Base-by-base conservation (phyloP, 1,140 invertebrate species). In the Eupristina koningsbergeri region DNA sequence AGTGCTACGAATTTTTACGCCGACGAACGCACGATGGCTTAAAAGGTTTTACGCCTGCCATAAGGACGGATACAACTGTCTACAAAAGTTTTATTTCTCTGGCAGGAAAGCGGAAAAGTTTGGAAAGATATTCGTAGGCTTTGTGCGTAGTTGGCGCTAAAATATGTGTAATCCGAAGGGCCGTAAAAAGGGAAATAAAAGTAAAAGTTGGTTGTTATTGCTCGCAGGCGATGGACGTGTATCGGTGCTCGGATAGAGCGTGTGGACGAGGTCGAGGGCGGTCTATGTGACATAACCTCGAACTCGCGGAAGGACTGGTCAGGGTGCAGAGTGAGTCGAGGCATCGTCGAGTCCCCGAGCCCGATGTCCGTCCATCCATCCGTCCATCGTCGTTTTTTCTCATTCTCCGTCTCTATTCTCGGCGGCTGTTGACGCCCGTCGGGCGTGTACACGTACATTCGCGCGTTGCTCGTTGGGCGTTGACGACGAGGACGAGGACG, bases 271-370 rank as follows among this genome's bases (percentile, higher is more conserved):
- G 78, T 80, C 67, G 78, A 71, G 47, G 64, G 39, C 39, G 31
- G n/a, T 13, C n/a, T 17, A 5, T 39, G 67, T 81, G 69, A 81
- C 79, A 58, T 75, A 75, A 81, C 71, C 80, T 75, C 80, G 39
- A 81, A 81, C 69, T n/a, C 53, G 41, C 22, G 11, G 29, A 29
- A 0, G 34, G 26, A 26, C 22, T 47, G 5, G 63, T 2, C 1
- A 17, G 8, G 0, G 50, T 69, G 29, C 5, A 71, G 22, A 19
- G 50, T 76, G 31, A 31, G 13, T 47, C 15, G 2, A 15, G 39
- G 34, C 61, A 34, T 64, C 50, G 71, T 75, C 73, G 67, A 81
- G 75, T 73, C 80, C 7, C n/a, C 22, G 8, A 15, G 53, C 29
- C 19, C n/a, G 26, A 22, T 3, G 26, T 64, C n/a, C n/a, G n/a